Percentiles rank a stretch among this genome's conserved stretches.
phyloP scores from a whole-genome alignment of 2,888 invertebrate species.

The Parnassius glacialis region DNA sequence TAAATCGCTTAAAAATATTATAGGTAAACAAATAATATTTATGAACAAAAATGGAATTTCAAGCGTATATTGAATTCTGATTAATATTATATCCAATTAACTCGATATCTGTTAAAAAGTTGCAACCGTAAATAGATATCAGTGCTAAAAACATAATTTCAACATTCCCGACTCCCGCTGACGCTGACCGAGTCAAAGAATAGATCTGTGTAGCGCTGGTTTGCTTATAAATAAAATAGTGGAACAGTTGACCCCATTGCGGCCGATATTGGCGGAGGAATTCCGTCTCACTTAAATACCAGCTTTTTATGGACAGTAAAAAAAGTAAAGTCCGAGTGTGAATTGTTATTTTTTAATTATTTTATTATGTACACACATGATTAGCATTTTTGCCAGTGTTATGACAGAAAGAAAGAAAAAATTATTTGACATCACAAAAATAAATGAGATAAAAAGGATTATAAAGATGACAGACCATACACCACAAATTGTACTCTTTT shows the following conservation, averaged over 20 bases:
- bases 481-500: no score
- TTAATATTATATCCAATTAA: not conserved
- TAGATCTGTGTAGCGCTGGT: not conserved
- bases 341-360: no score
- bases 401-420: no score
- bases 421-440: no score
- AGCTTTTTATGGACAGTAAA: not conserved
- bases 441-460: no score
- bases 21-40: no score
- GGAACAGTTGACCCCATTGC: not conserved
- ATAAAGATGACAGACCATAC: no score
- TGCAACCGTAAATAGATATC: not conserved
- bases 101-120: not conserved
- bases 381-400: no score
- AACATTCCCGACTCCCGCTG: not conserved
- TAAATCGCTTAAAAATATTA: no score
- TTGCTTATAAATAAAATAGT: conserved; percentile 3
- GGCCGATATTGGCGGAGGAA: conserved; percentile 1
- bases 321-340: no score
- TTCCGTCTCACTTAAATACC: not conserved
- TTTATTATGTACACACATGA: no score
- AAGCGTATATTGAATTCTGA: not conserved
- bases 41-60: not conserved
- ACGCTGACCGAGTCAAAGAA: not conserved
- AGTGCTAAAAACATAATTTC: not conserved